Conservation (phyloP, 1,140 invertebrate genomes). For the Metopolophium dirhodum region DNA sequence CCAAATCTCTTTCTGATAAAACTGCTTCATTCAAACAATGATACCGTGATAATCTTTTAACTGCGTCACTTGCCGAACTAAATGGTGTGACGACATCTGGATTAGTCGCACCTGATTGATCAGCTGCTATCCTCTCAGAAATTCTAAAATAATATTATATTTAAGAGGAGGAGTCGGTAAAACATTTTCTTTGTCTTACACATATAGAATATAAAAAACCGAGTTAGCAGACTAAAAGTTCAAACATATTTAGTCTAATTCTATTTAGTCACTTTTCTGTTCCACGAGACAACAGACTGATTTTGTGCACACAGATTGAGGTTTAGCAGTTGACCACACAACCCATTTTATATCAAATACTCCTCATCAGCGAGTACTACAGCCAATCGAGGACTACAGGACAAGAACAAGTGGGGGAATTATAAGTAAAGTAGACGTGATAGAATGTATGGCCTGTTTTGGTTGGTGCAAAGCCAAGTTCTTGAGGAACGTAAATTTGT, state of each 20-base stretch:
- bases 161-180: background rate
- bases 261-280: background rate
- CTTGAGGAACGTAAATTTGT: background rate
- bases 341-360: no score
- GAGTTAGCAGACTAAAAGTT: background rate
- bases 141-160: constrained; percentile 65
- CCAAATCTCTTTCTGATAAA: constrained; percentile 71
- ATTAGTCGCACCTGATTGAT: constrained; percentile 78
- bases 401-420: no score
- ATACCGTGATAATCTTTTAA: constrained; percentile 79
- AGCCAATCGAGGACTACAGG: no score
- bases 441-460: no score
- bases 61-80: constrained; percentile 75
- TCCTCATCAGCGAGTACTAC: no score
- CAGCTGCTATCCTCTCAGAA: constrained; percentile 78
- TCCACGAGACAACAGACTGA: background rate
- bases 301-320: background rate
- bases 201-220: background rate
- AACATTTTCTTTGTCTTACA: background rate
- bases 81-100: constrained; percentile 82
- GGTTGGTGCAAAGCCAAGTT: no score
- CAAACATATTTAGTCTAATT: no score
- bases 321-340: rapidly evolving
- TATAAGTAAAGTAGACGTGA: no score
- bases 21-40: constrained; percentile 80